A percentile compares a stretch with the other conserved stretches of the same genome.
Conservation (phyloP, 2,797 vertebrate species). For the Spea hammondii region DNA sequence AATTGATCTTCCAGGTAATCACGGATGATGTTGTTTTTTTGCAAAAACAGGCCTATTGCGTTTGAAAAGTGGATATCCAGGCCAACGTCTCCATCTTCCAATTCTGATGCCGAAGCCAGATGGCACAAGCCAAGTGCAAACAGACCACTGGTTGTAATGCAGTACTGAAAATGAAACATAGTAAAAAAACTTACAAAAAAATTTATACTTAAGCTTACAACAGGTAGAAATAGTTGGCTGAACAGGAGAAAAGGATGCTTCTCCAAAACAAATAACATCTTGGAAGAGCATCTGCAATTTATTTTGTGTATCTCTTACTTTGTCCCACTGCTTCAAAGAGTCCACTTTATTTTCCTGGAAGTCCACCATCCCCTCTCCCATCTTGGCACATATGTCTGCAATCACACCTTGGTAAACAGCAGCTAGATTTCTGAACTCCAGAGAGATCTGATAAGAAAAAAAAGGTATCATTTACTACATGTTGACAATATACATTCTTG, state of each 20-base stretch:
- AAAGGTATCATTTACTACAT: too few relatives aligned
- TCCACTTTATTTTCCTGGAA: background rate
- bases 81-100: constrained; percentile 85
- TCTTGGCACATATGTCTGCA: background rate
- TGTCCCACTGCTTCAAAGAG: background rate
- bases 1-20: constrained; percentile 89
- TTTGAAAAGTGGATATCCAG: constrained; percentile 81
- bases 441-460: too few relatives aligned
- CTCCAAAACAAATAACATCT: too few relatives aligned
- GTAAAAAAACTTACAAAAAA: background rate
- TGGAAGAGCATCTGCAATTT: too few relatives aligned
- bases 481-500: too few relatives aligned
- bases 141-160: constrained; percentile 91
- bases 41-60: constrained; percentile 95
- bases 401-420: background rate
- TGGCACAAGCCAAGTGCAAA: constrained; percentile 90
- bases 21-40: constrained; percentile 98
- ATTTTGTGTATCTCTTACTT: background rate
- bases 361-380: background rate
- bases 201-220: too few relatives aligned
- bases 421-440: too few relatives aligned
- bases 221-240: too few relatives aligned
- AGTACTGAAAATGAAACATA: constrained; percentile 76
- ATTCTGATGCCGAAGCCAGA: constrained; percentile 88
- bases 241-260: too few relatives aligned